Evolutionary conservation across 2,113 vertebrate species (phyloP).

Genomic region (Marmota flaviventris): DNA sequence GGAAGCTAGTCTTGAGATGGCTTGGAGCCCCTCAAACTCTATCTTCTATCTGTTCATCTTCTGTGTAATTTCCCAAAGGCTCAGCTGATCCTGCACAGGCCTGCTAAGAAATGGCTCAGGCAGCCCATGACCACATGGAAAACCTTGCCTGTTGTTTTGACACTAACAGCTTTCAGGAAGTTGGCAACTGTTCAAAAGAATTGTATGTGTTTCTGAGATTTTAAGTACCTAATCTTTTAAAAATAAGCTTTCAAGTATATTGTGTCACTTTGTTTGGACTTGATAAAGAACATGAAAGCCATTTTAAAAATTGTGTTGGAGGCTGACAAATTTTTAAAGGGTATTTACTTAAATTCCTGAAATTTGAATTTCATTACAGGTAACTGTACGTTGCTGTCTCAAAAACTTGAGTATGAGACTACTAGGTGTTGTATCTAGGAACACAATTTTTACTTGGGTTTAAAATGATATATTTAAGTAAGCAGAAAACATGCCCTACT

Average conservation of each 20-base stretch:
- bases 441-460: not conserved
- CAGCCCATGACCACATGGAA: constrained; percentile 35
- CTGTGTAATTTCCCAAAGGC: not conserved
- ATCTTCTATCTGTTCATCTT: not conserved
- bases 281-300: not conserved
- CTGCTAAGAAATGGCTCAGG: not conserved
- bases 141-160: not conserved
- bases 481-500: not conserved
- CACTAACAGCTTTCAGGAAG: not conserved
- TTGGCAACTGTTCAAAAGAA: not conserved
- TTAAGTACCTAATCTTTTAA: constrained; percentile 35
- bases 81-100: not conserved
- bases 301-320: not conserved
- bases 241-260: constrained; percentile 55
- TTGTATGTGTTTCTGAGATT: constrained; percentile 32
- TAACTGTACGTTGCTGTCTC: not conserved
- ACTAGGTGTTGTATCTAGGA: not conserved
- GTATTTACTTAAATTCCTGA: not conserved
- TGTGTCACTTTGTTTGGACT: constrained; percentile 56
- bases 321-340: not conserved
- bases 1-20: not conserved
- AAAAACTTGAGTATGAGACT: not conserved
- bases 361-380: not conserved
- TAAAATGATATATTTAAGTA: constrained; percentile 19
- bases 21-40: not conserved